phyloP scores from a whole-genome alignment of 2,888 invertebrate genomes.

The Cetonia aurata region DNA sequence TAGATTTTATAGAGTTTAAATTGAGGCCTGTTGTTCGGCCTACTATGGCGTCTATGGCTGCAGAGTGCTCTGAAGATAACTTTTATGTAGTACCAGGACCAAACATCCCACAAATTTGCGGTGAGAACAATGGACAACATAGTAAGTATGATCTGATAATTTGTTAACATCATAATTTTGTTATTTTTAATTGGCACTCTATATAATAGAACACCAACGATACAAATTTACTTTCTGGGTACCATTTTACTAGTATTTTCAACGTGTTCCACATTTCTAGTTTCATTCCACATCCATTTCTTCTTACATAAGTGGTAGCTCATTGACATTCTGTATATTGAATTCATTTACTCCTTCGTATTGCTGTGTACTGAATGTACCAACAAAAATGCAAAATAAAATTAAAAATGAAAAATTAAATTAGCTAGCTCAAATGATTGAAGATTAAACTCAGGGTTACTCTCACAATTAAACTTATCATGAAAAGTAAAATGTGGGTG shows the following conservation, averaged over 20 bases:
- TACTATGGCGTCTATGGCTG: neutral
- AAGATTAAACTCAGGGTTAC: too few relatives aligned
- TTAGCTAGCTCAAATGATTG: too few relatives aligned
- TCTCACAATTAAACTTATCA: too few relatives aligned
- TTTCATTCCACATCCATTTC: too few relatives aligned
- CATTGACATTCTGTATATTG: too few relatives aligned
- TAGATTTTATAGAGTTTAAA: slow-evolving; percentile 48
- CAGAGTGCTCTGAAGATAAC: slow-evolving; percentile 34
- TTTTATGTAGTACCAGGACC: slow-evolving; percentile 36
- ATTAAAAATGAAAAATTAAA: too few relatives aligned
- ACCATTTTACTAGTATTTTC: neutral
- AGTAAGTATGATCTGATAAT: slow-evolving; percentile 62
- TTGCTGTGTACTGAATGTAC: too few relatives aligned
- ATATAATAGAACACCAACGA: neutral
- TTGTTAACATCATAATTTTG: neutral
- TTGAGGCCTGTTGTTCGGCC: slow-evolving; percentile 39
- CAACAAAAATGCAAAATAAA: too few relatives aligned
- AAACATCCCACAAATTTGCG: slow-evolving; percentile 70
- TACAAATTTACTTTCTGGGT: neutral
- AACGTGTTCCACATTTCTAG: too few relatives aligned
- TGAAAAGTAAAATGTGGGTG: too few relatives aligned
- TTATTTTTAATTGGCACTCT: neutral
- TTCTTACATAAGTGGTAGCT: too few relatives aligned
- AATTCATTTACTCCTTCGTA: too few relatives aligned
- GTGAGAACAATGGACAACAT: slow-evolving; percentile 74